phyloP scores from a whole-genome alignment of 64 coral and sea anemone species.

The Actinia tenebrosa region DNA sequence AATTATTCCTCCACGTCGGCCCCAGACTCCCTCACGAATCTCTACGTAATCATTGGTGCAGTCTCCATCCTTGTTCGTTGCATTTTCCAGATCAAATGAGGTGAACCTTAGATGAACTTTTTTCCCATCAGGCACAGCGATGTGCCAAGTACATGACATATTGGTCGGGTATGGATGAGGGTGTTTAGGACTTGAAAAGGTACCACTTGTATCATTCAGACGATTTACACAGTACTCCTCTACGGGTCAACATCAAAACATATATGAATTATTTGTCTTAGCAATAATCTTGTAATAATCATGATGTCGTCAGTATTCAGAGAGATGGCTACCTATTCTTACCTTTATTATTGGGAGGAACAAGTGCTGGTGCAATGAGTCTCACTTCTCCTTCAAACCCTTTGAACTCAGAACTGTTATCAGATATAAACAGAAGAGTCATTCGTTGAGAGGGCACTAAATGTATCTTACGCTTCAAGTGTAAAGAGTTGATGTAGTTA shows the following conservation, averaged over 20 bases:
- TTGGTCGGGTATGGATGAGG: conserved; percentile 17
- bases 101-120: conserved; percentile 27
- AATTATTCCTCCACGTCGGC: neutral
- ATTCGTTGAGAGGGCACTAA: neutral
- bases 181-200: conserved; percentile 31
- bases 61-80: neutral
- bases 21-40: conserved; percentile 12
- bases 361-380: neutral
- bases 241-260: neutral
- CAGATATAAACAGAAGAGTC: neutral
- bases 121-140: conserved; percentile 9
- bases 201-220: conserved; percentile 38
- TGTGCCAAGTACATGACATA: conserved; percentile 47
- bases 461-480: neutral
- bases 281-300: too few relatives aligned
- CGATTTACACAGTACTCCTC: neutral
- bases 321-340: neutral
- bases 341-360: neutral
- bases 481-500: neutral
- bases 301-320: neutral
- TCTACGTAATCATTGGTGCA: neutral
- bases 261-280: too few relatives aligned
- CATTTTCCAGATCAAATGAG: conserved; percentile 26
- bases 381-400: conserved; percentile 2
- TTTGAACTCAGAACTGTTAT: neutral